phyloP scores from a whole-genome alignment of 2,113 vertebrate species.

The Uropsilus gracilis region DNA sequence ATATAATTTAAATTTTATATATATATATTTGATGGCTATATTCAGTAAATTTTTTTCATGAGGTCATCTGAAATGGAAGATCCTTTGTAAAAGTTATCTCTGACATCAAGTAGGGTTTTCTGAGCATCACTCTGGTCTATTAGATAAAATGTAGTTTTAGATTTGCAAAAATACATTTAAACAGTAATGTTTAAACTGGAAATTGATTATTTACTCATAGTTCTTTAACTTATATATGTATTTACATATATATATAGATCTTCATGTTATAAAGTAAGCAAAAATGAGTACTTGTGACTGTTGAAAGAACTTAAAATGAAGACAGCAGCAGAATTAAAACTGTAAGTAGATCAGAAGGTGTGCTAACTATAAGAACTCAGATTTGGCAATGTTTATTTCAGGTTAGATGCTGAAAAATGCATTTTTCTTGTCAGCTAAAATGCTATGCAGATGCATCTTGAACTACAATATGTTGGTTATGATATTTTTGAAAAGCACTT shows the following conservation, averaged over 20 bases:
- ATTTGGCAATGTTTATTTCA: conserved; percentile 22
- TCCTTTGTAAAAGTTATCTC: background rate
- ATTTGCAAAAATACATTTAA: conserved; percentile 42
- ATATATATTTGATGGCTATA: background rate
- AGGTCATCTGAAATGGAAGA: background rate
- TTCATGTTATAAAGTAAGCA: background rate
- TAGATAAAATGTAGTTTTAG: conserved; percentile 10
- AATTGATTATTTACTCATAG: background rate
- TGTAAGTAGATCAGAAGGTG: background rate
- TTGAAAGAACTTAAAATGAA: conserved; percentile 36
- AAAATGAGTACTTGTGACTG: background rate
- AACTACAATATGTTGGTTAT: conserved; percentile 7
- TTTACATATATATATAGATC: background rate
- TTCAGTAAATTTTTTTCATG: background rate
- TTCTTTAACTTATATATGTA: background rate
- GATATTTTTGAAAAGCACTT: background rate
- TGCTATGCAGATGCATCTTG: background rate
- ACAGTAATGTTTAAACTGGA: conserved; percentile 32
- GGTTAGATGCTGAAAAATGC: background rate
- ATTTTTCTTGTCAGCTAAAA: background rate
- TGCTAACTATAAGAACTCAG: background rate
- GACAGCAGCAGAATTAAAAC: conserved; percentile 35
- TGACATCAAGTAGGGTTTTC: conserved; percentile 17
- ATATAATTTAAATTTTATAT: conserved; percentile 39
- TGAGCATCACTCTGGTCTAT: background rate